Percentiles rank a stretch among this genome's conserved stretches.
Conservation (phyloP, 2,113 vertebrate species). For the Bubo bubo region DNA sequence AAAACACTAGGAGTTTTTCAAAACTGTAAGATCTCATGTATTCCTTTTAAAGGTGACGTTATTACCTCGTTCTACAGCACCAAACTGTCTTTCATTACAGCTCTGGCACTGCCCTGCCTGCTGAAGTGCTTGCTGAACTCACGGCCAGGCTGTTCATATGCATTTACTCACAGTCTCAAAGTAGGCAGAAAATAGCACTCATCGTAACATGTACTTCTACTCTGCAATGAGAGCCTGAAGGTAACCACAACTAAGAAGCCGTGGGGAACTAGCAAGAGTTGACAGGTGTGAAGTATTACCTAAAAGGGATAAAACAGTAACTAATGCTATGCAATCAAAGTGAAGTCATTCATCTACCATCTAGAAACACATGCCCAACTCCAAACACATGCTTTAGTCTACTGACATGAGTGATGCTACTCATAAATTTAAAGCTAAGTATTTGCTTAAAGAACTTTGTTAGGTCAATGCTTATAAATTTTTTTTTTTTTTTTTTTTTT, state of each 20-base stretch:
- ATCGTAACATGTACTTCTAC: neutral
- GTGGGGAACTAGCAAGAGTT: neutral
- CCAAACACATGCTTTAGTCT: neutral
- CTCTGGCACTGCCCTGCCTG: neutral
- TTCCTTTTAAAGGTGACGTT: neutral
- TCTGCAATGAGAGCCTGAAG: neutral
- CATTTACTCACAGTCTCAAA: neutral
- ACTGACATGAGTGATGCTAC: neutral
- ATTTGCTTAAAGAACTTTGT: neutral
- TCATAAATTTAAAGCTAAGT: neutral
- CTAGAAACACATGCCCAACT: neutral
- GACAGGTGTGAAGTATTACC: neutral
- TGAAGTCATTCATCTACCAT: neutral
- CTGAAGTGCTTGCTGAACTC: neutral
- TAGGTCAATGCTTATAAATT: neutral
- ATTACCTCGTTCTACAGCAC: neutral
- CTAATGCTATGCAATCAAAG: neutral
- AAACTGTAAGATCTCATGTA: neutral
- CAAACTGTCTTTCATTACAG: neutral
- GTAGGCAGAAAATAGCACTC: neutral
- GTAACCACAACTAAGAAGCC: neutral
- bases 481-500: too few species aligned
- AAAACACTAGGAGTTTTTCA: neutral
- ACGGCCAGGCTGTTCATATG: neutral
- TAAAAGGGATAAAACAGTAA: neutral